Conservation (phyloP, 1,140 invertebrate genomes). For the Dendrolimus punctatus region DNA sequence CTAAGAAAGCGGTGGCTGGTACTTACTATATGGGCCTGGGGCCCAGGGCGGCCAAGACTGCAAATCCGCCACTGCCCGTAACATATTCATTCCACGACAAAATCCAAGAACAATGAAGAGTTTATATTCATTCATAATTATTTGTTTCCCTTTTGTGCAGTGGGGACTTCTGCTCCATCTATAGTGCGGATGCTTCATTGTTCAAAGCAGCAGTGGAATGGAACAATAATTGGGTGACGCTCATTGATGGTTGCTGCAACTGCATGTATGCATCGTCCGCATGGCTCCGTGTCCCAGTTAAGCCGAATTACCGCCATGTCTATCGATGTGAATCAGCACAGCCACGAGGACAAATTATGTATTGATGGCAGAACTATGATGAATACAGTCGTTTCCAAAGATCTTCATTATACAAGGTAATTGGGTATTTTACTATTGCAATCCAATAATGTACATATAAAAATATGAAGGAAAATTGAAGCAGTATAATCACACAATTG, state of each 20-base stretch:
- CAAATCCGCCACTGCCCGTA: no score
- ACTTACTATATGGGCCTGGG: no score
- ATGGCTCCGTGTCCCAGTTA: conserved; percentile 14
- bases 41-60: no score
- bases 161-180: conserved; percentile 24
- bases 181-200: conserved; percentile 11
- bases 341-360: not conserved
- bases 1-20: no score
- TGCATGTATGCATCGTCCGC: conserved; percentile 15
- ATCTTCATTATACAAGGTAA: conserved; percentile 15
- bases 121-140: conserved; percentile 12
- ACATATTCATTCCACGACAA: no score
- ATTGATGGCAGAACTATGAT: conserved; percentile 10
- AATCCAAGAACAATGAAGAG: conserved; percentile 2
- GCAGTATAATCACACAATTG: no score
- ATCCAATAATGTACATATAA: not conserved
- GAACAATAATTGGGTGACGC: conserved; percentile 32
- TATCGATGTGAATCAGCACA: conserved; percentile 19
- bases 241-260: conserved; percentile 34
- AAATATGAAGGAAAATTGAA: no score
- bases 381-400: conserved; percentile 5
- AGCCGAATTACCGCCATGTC: conserved; percentile 12
- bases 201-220: conserved; percentile 21
- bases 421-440: not conserved
- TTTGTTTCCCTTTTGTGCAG: conserved; percentile 15